A percentile compares a stretch with the other conserved stretches of the same genome.
These are phyloP conservation scores for Puntigrus tetrazona DNA, from an alignment of 2,113 vertebrate genomes.

Conservation along the genomic window DNA sequence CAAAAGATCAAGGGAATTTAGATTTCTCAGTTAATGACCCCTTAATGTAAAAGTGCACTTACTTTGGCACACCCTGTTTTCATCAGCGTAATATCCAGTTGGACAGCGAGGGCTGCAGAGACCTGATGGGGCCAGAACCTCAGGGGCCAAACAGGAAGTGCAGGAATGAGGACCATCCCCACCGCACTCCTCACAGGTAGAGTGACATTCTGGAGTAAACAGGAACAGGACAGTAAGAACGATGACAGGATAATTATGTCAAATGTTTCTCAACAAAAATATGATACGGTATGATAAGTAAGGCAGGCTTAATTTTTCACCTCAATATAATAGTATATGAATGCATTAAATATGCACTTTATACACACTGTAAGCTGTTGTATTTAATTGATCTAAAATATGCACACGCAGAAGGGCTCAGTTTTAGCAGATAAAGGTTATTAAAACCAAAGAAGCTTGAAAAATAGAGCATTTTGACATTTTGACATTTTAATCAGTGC, in stretches of 20 bases:
- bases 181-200: slow-evolving; percentile 83
- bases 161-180: slow-evolving; percentile 78
- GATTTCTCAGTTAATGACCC: no score
- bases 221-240: neutral
- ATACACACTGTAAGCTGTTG: neutral
- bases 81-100: slow-evolving; percentile 79
- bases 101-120: slow-evolving; percentile 78
- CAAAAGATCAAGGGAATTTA: no score
- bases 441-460: neutral
- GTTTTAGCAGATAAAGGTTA: neutral
- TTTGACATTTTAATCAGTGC: neutral
- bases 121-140: slow-evolving; percentile 77
- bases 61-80: slow-evolving; percentile 78
- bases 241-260: neutral
- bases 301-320: no score
- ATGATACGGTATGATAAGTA: no score
- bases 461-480: neutral
- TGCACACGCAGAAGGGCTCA: neutral
- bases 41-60: slow-evolving; percentile 55
- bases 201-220: slow-evolving; percentile 81
- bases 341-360: neutral
- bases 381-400: neutral
- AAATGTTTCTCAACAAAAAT: neutral
- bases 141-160: slow-evolving; percentile 75
- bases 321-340: no score